Evolutionary conservation across 2,888 invertebrate species (phyloP).

Genomic region (Cactoblastis cactorum): DNA sequence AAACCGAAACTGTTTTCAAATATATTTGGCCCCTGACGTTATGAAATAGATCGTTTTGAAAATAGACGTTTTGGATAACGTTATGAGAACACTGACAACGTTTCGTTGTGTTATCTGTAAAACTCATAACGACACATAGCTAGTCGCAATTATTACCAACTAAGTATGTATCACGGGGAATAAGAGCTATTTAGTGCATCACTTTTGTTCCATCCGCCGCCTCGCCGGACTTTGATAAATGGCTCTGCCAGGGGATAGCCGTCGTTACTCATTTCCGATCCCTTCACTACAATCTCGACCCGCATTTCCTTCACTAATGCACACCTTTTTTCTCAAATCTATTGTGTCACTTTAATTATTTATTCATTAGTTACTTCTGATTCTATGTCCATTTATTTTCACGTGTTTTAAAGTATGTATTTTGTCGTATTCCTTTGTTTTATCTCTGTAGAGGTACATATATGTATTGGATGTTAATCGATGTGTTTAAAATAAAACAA

Average conservation of each 20-base stretch:
- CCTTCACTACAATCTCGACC: slow-evolving; percentile 46
- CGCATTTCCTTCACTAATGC: slow-evolving; percentile 42
- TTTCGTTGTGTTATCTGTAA: no score
- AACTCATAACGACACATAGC: no score
- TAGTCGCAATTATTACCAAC: not conserved
- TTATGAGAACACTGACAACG: no score
- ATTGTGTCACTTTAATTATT: slow-evolving; percentile 12
- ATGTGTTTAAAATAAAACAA: not conserved
- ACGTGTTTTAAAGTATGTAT: not conserved
- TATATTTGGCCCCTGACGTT: no score
- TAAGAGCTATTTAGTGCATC: slow-evolving; percentile 31
- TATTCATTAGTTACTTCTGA: not conserved
- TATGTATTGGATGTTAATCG: not conserved
- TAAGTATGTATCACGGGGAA: not conserved
- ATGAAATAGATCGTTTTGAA: not conserved
- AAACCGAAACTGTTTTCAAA: slow-evolving; percentile 9
- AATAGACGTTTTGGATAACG: no score
- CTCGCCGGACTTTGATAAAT: slow-evolving; percentile 70
- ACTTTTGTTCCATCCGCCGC: slow-evolving; percentile 47
- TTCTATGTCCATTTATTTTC: not conserved
- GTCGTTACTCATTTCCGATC: slow-evolving; percentile 70
- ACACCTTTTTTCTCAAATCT: slow-evolving; percentile 46
- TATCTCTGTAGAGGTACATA: no score
- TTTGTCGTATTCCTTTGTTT: not conserved
- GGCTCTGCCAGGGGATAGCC: slow-evolving; percentile 59